Conservation (phyloP, 2,888 invertebrate genomes). For the Callyntrura sp. region DNA sequence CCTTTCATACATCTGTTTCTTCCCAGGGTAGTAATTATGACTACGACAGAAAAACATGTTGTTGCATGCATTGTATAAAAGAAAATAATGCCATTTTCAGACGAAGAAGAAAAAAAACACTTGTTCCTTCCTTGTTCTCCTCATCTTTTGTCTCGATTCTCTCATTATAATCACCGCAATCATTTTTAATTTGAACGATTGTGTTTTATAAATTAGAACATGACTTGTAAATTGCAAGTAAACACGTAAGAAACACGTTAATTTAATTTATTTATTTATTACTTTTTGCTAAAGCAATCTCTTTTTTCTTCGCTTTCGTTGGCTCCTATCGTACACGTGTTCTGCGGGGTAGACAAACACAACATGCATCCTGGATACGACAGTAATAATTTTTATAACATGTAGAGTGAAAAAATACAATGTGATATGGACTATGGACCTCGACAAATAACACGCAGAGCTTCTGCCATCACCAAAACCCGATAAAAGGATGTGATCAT, state of each 20-base stretch:
- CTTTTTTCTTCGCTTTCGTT: not conserved
- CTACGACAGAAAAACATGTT: not conserved
- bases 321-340: too few species aligned
- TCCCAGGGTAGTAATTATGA: conserved; percentile 26
- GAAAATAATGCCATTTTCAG: too few species aligned
- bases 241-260: conserved; percentile 20
- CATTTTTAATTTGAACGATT: conserved; percentile 11
- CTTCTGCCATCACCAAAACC: too few species aligned
- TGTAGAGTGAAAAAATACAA: not conserved
- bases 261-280: not conserved
- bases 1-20: not conserved
- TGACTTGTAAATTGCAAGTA: conserved; percentile 34
- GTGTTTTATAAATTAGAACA: conserved; percentile 26
- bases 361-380: too few species aligned
- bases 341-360: too few species aligned
- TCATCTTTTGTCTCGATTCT: conserved; percentile 7
- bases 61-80: too few species aligned
- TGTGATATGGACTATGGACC: not conserved
- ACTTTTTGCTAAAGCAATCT: too few species aligned
- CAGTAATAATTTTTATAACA: too few species aligned
- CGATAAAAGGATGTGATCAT: too few species aligned
- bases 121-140: not conserved
- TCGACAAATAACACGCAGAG: too few species aligned
- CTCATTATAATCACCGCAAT: not conserved
- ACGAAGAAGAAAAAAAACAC: not conserved